phyloP scores from a whole-genome alignment of 2,888 invertebrate genomes.

The Lithodes maja region DNA sequence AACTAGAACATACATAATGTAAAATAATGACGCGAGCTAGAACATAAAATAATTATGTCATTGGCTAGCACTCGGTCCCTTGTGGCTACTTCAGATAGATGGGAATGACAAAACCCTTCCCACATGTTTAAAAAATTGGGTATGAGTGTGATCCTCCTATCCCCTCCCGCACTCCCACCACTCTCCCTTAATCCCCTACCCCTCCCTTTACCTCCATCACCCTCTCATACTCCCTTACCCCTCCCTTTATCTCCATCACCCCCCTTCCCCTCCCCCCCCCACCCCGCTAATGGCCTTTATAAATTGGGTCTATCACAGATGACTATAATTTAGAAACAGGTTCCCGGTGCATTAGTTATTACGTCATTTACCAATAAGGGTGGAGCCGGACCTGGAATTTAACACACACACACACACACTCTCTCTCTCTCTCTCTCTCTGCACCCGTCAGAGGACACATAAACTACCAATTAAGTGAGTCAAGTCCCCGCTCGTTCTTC shows the following conservation, averaged over 20 bases:
- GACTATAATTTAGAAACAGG: conserved; percentile 59
- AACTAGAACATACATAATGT: too few relatives aligned
- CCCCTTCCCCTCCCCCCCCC: not conserved
- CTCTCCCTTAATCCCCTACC: not conserved
- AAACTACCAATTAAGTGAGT: not conserved
- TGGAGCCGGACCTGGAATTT: not conserved
- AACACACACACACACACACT: not conserved
- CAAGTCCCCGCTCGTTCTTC: not conserved
- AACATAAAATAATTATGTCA: too few relatives aligned
- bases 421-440: not conserved
- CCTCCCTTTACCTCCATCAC: not conserved
- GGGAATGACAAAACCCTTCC: too few relatives aligned
- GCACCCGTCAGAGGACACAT: not conserved
- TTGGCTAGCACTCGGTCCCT: too few relatives aligned
- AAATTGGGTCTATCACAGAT: conserved; percentile 47
- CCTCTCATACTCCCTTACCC: not conserved
- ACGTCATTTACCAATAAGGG: conserved; percentile 51
- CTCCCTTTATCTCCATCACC: not conserved
- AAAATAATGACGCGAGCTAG: too few relatives aligned
- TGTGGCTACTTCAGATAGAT: too few relatives aligned
- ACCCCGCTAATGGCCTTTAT: conserved; percentile 37
- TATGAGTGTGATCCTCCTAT: too few relatives aligned
- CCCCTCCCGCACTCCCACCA: not conserved
- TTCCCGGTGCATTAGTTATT: conserved; percentile 43
- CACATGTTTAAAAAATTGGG: too few relatives aligned